phyloP scores from a whole-genome alignment of 2,888 invertebrate genomes.

The Sarcophaga variegata region DNA sequence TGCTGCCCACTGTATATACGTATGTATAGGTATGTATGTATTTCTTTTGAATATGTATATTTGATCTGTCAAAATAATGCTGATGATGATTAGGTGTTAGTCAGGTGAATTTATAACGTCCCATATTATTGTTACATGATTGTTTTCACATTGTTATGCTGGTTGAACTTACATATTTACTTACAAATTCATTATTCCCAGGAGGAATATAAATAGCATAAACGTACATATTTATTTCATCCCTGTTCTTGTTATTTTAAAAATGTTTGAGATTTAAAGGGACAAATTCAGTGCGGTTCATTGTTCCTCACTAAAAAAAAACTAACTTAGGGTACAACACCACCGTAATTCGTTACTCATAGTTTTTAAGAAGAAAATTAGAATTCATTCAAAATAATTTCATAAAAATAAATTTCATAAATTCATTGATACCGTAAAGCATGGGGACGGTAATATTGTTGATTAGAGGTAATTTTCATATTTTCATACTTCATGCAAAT shows the following conservation, averaged over 20 bases:
- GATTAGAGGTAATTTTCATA: too few relatives aligned
- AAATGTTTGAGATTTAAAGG: slow-evolving; percentile 4
- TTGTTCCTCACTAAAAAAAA: not conserved
- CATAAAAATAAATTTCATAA: too few relatives aligned
- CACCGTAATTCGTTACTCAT: not conserved
- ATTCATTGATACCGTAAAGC: too few relatives aligned
- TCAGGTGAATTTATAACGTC: slow-evolving; percentile 48
- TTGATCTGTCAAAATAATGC: slow-evolving; percentile 6
- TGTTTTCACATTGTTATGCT: slow-evolving; percentile 19
- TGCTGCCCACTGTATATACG: not conserved
- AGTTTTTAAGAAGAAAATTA: not conserved
- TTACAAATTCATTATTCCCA: not conserved
- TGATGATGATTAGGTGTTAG: slow-evolving; percentile 8
- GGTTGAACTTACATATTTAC: not conserved
- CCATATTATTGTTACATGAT: slow-evolving; percentile 46
- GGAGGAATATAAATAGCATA: not conserved
- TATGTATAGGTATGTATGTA: not conserved
- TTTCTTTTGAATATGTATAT: not conserved
- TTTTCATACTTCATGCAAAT: too few relatives aligned
- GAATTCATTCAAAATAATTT: too few relatives aligned
- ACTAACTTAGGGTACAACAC: not conserved
- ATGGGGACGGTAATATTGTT: too few relatives aligned
- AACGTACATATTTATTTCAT: not conserved
- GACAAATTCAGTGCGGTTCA: slow-evolving; percentile 10
- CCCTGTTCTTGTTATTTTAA: slow-evolving; percentile 22